Evolutionary conservation across 2,888 invertebrate species (phyloP).

Genomic region (Capitulum mitella): DNA sequence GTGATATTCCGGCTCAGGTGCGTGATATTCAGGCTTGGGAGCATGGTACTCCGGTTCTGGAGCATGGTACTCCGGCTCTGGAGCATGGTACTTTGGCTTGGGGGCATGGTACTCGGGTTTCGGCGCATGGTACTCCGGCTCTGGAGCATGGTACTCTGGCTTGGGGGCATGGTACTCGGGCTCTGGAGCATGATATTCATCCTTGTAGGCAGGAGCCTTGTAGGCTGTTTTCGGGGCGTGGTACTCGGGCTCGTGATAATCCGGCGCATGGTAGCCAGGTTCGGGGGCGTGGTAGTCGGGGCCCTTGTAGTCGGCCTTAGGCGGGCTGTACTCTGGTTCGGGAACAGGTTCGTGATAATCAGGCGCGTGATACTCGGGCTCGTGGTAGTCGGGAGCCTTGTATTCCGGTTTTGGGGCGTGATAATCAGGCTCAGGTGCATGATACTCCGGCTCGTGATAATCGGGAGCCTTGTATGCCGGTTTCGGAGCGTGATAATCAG

Average conservation of each 20-base stretch:
- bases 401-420: background rate
- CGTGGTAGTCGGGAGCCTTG: background rate
- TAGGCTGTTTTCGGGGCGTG: background rate
- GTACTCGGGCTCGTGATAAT: background rate
- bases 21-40: constrained; percentile 28
- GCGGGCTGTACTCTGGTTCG: constrained; percentile 20
- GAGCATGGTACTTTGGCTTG: constrained; percentile 3
- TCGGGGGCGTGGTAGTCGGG: constrained; percentile 17
- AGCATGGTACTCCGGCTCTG: background rate
- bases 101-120: constrained; percentile 6
- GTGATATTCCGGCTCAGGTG: constrained; percentile 20
- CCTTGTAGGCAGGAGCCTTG: background rate
- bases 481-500: background rate
- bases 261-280: constrained; percentile 8
- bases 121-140: constrained; percentile 21
- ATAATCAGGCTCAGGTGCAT: background rate
- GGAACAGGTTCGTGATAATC: constrained; percentile 18
- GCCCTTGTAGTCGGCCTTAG: background rate
- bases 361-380: background rate
- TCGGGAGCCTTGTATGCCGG: background rate
- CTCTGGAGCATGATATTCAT: background rate
- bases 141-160: background rate
- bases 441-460: background rate
- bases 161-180: background rate
- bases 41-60: constrained; percentile 25